Conservation (phyloP, 2,888 invertebrate species). For the Erebia palarica region DNA sequence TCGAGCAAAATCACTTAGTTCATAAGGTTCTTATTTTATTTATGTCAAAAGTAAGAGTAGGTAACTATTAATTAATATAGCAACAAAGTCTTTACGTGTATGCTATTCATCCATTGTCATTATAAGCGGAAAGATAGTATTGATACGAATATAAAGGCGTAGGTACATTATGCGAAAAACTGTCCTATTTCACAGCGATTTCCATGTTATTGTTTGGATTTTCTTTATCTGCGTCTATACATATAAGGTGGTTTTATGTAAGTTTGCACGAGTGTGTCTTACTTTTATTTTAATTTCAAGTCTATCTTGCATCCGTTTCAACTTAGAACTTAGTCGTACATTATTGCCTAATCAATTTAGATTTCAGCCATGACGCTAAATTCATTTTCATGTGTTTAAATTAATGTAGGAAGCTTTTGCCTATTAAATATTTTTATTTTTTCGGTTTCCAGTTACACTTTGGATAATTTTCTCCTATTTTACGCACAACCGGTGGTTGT, state of each 20-base stretch:
- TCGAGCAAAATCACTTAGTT: not conserved
- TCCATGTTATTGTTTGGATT: conserved; percentile 67
- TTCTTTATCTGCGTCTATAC: conserved; percentile 39
- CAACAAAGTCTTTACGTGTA: conserved; percentile 9
- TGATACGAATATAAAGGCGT: conserved; percentile 22
- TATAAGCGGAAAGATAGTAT: conserved; percentile 21
- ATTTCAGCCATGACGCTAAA: not conserved
- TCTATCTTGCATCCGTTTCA: not conserved
- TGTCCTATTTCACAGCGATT: conserved; percentile 69
- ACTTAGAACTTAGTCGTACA: not conserved
- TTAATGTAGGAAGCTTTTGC: too few species aligned
- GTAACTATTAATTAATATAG: not conserved
- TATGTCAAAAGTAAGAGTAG: not conserved
- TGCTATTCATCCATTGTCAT: conserved; percentile 12
- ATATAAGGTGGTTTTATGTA: conserved; percentile 25
- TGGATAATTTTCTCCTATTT: too few species aligned
- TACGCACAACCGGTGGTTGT: too few species aligned
- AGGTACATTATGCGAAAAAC: conserved; percentile 53
- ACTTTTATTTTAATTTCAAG: conserved; percentile 1
- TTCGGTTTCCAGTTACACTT: too few species aligned
- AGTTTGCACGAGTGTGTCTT: conserved; percentile 24
- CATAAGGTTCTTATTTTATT: conserved; percentile 1
- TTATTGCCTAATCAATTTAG: not conserved
- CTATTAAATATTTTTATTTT: too few species aligned
- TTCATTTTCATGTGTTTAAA: not conserved